A percentile compares a stretch with the other conserved stretches of the same genome.
phyloP scores from a whole-genome alignment of 2,888 invertebrate genomes.

The Drosophila recens region DNA sequence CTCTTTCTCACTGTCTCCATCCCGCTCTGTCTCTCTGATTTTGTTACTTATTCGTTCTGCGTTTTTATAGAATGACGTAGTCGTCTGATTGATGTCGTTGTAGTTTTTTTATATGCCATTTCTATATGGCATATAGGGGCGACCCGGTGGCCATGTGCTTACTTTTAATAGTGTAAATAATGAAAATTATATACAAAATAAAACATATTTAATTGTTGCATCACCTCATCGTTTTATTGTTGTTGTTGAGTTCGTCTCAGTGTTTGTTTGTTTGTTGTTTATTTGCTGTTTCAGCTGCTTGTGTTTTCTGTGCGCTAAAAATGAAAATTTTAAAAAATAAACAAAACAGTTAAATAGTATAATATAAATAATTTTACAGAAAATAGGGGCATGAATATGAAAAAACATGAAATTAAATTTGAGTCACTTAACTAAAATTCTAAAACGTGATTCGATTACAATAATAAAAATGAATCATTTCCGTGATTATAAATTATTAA shows the following conservation, averaged over 20 bases:
- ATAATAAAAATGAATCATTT: neutral
- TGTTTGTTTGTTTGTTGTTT: constrained; percentile 18
- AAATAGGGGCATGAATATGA: neutral
- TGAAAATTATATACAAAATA: constrained; percentile 36
- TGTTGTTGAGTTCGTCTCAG: constrained; percentile 18
- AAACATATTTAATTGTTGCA: constrained; percentile 40
- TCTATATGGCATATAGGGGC: constrained; percentile 15
- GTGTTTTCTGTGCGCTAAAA: constrained; percentile 35
- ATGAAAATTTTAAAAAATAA: constrained; percentile 15
- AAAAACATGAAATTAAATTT: neutral
- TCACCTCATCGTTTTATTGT: constrained; percentile 62
- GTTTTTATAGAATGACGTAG: constrained; percentile 69
- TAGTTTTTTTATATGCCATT: constrained; percentile 5
- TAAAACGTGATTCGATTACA: neutral
- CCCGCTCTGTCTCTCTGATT: neutral
- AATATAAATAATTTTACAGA: no score
- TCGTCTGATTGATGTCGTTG: constrained; percentile 45
- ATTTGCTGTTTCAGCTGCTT: constrained; percentile 13
- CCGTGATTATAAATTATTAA: neutral
- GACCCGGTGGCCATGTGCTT: constrained; percentile 29
- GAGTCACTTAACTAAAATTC: neutral
- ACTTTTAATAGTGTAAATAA: constrained; percentile 22
- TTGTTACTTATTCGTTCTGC: constrained; percentile 12
- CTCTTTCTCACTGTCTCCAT: neutral
- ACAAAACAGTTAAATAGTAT: constrained; percentile 20